A percentile compares a stretch with the other conserved stretches of the same genome.
Conservation (phyloP, 2,797 vertebrate genomes). For the Manis crassicaudata region DNA sequence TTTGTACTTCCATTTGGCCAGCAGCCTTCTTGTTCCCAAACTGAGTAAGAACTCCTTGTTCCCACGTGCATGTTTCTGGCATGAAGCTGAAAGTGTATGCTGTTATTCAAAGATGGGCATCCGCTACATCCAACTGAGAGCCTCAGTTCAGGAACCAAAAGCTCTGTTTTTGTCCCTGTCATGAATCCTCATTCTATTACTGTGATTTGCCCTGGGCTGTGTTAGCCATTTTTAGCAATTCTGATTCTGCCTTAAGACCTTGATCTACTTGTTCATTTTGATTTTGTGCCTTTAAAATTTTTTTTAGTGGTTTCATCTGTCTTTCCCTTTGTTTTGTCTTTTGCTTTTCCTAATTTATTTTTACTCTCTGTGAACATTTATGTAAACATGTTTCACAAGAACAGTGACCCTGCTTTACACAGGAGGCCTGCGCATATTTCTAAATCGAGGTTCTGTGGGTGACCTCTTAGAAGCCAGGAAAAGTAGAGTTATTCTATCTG, state of each 20-base stretch:
- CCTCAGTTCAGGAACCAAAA: neutral
- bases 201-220: neutral
- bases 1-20: neutral
- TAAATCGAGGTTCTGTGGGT: neutral
- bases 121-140: neutral
- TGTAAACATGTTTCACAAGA: neutral
- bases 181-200: neutral
- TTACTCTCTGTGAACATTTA: neutral
- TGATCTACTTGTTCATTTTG: slow-evolving; percentile 6
- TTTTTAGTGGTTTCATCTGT: neutral
- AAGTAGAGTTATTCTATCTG: neutral
- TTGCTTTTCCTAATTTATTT: slow-evolving; percentile 49
- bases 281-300: slow-evolving; percentile 48
- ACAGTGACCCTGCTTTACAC: neutral
- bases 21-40: neutral
- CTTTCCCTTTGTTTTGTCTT: slow-evolving; percentile 46
- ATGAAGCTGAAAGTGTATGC: neutral
- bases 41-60: neutral
- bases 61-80: neutral
- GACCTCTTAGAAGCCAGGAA: neutral
- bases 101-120: neutral
- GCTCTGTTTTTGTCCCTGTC: neutral
- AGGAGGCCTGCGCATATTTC: neutral
- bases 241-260: neutral
- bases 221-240: neutral